Base-by-base conservation (phyloP, 2,888 invertebrate species). In the Sycophila texana region DNA sequence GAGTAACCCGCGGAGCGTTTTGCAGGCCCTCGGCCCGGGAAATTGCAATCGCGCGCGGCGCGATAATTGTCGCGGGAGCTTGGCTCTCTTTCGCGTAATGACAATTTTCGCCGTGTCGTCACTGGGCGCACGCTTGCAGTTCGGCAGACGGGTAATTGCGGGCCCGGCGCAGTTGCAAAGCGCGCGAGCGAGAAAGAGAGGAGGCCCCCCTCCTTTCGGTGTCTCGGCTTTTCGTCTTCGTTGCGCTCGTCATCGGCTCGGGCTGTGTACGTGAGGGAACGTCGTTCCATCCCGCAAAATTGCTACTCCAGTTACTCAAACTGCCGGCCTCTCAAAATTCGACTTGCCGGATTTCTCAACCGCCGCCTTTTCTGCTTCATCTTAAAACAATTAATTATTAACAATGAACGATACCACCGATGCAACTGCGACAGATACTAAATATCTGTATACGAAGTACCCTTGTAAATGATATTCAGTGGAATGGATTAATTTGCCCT, bases 11-110 rank as follows among this genome's bases (percentile, higher is more conserved):
- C 88, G 87, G 39, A 49, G 57, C 86, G 88, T 88, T 89, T 88
- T 88, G n/a, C 87, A 87, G 89, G 88, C 87, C 87, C 85, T 30
- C 20, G 39, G 47, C 26, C 55, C 87, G 86, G 87, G 87, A 87
- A 89, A 89, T 89, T 88, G 88, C 87, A 89, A 89, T 89, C 88
- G 88, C 87, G 87, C 88, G 87, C 88, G 87, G 87, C 83, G 89
- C 86, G 89, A 90, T 89, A 89, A 90, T 90, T 89, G 89, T 89
- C 88, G 87, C 86, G 86, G 26, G 26, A 39, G 39, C 39, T 39
- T 39, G 39, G 10, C 85, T 39, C 86, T 84, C 85, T 87, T 85
- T 85, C 86, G 86, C 85, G 86, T 87, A 88, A 89, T 88, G 89
- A 89, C 88, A 88, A 89, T 89, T 89, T 88, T 88, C 89, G 87